phyloP scores from a whole-genome alignment of 2,113 vertebrate species.

The Pelecanus crispus region DNA sequence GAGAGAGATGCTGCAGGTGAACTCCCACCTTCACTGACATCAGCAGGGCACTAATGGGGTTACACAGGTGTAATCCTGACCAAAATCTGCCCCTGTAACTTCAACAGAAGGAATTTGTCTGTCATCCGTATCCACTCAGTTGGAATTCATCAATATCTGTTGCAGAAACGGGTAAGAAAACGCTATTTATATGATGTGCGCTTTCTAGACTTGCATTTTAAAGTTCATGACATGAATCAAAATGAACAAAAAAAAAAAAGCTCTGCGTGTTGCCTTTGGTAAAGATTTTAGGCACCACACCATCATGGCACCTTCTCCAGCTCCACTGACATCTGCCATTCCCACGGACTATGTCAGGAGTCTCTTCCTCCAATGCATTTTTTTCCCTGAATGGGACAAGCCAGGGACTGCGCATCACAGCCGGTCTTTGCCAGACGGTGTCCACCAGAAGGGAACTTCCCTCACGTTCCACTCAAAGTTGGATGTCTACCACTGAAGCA shows the following conservation, averaged over 20 bases:
- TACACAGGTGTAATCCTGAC: not conserved
- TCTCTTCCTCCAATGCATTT: not conserved
- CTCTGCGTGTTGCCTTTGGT: not conserved
- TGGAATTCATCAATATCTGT: not conserved
- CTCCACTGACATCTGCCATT: not conserved
- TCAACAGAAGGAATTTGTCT: not conserved
- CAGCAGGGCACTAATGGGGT: not conserved
- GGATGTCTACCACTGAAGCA: not conserved
- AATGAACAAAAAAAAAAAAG: not conserved
- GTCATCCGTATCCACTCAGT: not conserved
- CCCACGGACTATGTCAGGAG: not conserved
- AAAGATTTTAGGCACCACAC: not conserved
- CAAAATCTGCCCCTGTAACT: not conserved
- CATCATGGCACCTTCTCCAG: not conserved
- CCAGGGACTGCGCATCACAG: not conserved
- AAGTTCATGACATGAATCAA: not conserved
- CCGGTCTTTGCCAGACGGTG: not conserved
- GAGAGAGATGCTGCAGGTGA: not conserved
- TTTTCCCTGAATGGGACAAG: not conserved
- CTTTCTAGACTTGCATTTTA: not conserved
- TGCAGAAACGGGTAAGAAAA: not conserved
- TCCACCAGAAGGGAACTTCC: not conserved
- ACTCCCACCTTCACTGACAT: not conserved
- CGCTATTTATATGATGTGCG: fast-evolving
- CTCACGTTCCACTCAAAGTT: not conserved